Evolutionary conservation across 2,113 vertebrate species (phyloP), one percentile per base, ranked within the genome.

Genomic region (Dicentrarchus labrax): DNA sequence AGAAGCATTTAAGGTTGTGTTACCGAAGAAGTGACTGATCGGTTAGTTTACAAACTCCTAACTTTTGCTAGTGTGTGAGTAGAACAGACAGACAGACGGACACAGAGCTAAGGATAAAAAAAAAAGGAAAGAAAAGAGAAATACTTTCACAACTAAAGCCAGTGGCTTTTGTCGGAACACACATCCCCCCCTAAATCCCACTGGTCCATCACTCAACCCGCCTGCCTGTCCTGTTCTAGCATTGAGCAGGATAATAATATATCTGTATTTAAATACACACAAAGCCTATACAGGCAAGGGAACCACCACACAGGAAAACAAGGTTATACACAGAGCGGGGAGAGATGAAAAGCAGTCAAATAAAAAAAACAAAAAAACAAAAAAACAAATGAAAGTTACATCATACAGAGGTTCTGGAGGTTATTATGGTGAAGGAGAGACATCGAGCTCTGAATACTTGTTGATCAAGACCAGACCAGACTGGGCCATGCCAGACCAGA

Each of bases 231-330:
- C 96, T 96, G 95, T 96, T 96, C 95, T 95, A 96, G 95, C 94
- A 94, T 96, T 95, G 97, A 97, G 96, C 97, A 98, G 96, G 96
- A 91, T 88, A 72, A 96, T 96, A 82, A 95, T 90, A 97, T 96
- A 97, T 95, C 95, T 96, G 95, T 94, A 96, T 97, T 96, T 95
- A 97, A 97, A 97, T 97, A 97, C 96, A 97, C 96, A 97, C 96
- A 97, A 97, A 90, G 84, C 97, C 96, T 96, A 97, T 97, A 97
- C 96, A 97, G 97, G 84, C 80, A 79, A 85, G 80, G 77, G 57
- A 96, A 97, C 96, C 96, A 97, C 95, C 95, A 96, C 96, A 97
- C 96, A 94, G 89, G 89, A 96, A 94, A 95, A 95, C 93, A 97
- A 96, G 96, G 94, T 96, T 95, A 96, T 62, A 88, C 86, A 88